Percentiles rank a stretch among this genome's conserved stretches.
These are phyloP conservation scores for Drosophila funebris DNA, from an alignment of 1,140 invertebrate species.

Conservation along the genomic window DNA sequence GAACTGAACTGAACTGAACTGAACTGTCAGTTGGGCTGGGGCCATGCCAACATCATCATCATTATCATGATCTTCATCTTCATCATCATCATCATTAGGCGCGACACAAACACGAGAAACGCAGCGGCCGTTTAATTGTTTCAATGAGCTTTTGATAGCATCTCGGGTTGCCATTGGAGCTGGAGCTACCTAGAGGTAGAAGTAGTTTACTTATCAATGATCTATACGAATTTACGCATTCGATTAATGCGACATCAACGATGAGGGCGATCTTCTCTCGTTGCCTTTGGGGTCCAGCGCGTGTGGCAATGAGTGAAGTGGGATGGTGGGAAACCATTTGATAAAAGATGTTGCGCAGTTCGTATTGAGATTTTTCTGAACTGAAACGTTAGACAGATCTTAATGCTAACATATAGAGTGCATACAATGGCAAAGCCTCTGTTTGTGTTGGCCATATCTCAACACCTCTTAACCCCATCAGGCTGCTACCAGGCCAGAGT, in stretches of 20 bases:
- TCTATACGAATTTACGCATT: conserved; percentile 66
- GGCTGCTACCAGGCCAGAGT: neutral
- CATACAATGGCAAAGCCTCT: neutral
- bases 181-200: conserved; percentile 4
- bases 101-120: conserved; percentile 22
- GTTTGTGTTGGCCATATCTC: conserved; percentile 32
- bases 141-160: conserved; percentile 63
- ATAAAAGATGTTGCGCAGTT: conserved; percentile 42
- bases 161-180: conserved; percentile 17
- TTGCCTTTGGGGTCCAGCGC: conserved; percentile 10
- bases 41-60: conserved; percentile 7
- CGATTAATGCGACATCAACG: conserved; percentile 44
- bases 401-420: conserved; percentile 36
- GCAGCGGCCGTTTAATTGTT: conserved; percentile 48
- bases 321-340: conserved; percentile 67
- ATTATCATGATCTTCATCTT: neutral
- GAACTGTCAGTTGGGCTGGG: conserved; percentile 32
- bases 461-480: conserved; percentile 51
- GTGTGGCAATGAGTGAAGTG: conserved; percentile 19
- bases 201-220: conserved; percentile 47
- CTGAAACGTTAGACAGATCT: conserved; percentile 10
- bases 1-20: conserved; percentile 39
- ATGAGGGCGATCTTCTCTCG: conserved; percentile 9
- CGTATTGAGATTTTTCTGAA: conserved; percentile 44
- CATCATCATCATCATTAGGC: conserved; percentile 50